Evolutionary conservation across 2,113 vertebrate genomes (phyloP).

Genomic region (Beaufortia kweichowensis): DNA sequence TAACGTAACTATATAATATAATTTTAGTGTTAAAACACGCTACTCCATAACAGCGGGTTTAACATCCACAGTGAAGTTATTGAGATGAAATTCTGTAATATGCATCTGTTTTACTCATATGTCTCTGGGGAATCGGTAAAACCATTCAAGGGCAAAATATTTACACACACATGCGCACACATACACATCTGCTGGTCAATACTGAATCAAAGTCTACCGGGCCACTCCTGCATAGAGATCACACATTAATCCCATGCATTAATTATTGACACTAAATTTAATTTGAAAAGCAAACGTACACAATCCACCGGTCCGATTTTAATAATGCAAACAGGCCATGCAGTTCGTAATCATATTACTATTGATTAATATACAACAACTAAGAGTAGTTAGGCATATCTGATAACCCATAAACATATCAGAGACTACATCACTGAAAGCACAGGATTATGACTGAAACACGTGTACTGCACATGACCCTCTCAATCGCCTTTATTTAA

Average conservation of each 20-base stretch:
- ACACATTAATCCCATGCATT: conserved; percentile 97
- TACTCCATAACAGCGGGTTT: background rate
- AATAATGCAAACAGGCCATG: conserved; percentile 95
- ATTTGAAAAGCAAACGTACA: conserved; percentile 94
- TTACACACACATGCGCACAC: conserved; percentile 61
- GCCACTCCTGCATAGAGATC: conserved; percentile 83
- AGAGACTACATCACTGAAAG: conserved; percentile 61
- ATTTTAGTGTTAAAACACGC: conserved; percentile 25
- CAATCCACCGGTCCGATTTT: conserved; percentile 81
- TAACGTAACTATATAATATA: no score
- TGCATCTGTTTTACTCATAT: conserved; percentile 28
- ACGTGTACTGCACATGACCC: background rate
- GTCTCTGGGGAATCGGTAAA: conserved; percentile 52
- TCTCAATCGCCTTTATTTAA: background rate
- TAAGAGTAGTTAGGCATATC: conserved; percentile 83
- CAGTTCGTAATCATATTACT: conserved; percentile 91
- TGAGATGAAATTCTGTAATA: conserved; percentile 26
- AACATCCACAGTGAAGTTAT: conserved; percentile 35
- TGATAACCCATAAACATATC: conserved; percentile 75
- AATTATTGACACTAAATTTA: conserved; percentile 99
- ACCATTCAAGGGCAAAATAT: conserved; percentile 54
- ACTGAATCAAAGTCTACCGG: conserved; percentile 72
- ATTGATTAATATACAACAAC: conserved; percentile 90
- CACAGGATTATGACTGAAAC: conserved; percentile 59
- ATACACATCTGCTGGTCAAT: conserved; percentile 82